Conservation (phyloP, 1,140 invertebrate genomes). For the Drosophila guanche region DNA sequence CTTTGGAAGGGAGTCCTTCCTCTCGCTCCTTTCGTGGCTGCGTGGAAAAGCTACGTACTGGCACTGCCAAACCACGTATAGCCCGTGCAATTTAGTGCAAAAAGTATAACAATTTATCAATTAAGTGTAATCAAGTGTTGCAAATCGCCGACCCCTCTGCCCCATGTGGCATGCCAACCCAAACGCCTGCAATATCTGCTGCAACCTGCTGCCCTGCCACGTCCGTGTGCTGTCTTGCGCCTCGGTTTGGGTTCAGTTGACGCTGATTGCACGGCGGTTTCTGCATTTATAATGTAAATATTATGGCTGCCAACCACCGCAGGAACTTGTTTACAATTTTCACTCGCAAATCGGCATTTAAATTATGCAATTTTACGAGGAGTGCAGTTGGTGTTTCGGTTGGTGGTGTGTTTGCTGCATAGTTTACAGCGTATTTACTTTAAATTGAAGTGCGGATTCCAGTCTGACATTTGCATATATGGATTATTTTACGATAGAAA, state of each 20-base stretch:
- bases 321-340: conserved; percentile 75
- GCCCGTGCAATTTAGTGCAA: conserved; percentile 60
- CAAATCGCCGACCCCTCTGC: conserved; percentile 21
- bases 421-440: conserved; percentile 50
- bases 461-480: background rate
- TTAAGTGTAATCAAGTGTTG: conserved; percentile 63
- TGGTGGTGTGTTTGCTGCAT: conserved; percentile 15
- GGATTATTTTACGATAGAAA: too few relatives aligned
- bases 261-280: conserved; percentile 45
- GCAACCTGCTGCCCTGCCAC: background rate
- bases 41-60: conserved; percentile 60
- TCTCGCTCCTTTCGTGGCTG: conserved; percentile 14
- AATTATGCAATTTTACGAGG: conserved; percentile 64
- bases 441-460: conserved; percentile 31
- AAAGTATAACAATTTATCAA: conserved; percentile 63
- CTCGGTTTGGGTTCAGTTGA: conserved; percentile 8
- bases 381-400: background rate
- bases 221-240: background rate
- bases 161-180: too few relatives aligned
- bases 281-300: conserved; percentile 63
- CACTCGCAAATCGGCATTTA: conserved; percentile 45
- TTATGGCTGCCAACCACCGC: conserved; percentile 57
- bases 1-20: background rate
- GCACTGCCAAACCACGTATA: conserved; percentile 31
- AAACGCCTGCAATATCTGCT: background rate